phyloP scores from a whole-genome alignment of 2,888 invertebrate genomes.

The Ephialtes manifestator region DNA sequence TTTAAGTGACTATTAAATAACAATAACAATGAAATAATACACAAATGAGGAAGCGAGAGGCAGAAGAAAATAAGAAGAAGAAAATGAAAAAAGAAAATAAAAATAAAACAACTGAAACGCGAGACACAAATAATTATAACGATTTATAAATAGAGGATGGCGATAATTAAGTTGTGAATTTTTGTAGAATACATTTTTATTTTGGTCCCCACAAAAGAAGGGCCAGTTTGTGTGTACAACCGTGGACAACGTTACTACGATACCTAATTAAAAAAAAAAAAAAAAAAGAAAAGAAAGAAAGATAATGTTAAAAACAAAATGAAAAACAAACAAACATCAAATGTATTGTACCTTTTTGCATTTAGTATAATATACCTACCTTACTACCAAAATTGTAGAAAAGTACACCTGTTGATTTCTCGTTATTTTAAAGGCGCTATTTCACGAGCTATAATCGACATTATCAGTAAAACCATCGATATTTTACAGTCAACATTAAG shows the following conservation, averaged over 20 bases:
- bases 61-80: conserved; percentile 64
- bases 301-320: conserved; percentile 74
- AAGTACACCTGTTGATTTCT: conserved; percentile 56
- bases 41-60: conserved; percentile 32
- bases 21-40: conserved; percentile 72
- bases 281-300: conserved; percentile 64
- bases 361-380: conserved; percentile 85
- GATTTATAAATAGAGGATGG: conserved; percentile 78
- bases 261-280: conserved; percentile 57
- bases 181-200: conserved; percentile 81
- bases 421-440: conserved; percentile 35
- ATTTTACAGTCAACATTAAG: not conserved
- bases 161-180: conserved; percentile 81
- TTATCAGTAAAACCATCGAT: not conserved
- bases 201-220: conserved; percentile 71
- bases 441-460: not conserved
- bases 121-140: conserved; percentile 77
- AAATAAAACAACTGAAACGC: conserved; percentile 60
- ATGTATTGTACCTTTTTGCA: conserved; percentile 84
- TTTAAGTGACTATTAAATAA: conserved; percentile 75
- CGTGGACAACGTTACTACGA: conserved; percentile 79
- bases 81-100: conserved; percentile 67
- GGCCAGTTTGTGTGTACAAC: conserved; percentile 79
- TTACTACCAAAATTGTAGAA: conserved; percentile 78
- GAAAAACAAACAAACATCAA: conserved; percentile 78